Conservation (phyloP, 2,888 invertebrate genomes). For the Drosophila antonietae region DNA sequence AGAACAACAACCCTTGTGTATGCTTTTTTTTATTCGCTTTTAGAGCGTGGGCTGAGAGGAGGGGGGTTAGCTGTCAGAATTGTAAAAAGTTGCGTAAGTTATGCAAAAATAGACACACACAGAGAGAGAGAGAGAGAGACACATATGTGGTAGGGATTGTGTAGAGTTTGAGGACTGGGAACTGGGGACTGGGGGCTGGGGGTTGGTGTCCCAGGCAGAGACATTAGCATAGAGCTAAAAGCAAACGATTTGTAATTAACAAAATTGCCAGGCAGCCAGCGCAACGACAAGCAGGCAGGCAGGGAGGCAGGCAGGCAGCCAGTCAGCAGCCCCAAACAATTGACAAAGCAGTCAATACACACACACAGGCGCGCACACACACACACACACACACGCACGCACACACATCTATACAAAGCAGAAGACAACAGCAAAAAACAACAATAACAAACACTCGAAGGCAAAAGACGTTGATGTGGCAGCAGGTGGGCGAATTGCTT, state of each 20-base stretch:
- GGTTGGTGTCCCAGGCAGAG: conserved; percentile 47
- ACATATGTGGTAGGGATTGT: conserved; percentile 16
- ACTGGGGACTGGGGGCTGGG: not conserved
- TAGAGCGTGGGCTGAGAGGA: conserved; percentile 9
- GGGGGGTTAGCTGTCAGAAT: conserved; percentile 51
- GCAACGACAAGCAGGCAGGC: conserved; percentile 15
- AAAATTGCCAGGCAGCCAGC: conserved; percentile 84
- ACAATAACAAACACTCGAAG: conserved; percentile 67
- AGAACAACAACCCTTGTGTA: conserved; percentile 60
- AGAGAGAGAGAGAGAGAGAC: conserved; percentile 38
- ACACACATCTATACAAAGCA: conserved; percentile 18
- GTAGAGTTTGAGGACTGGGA: not conserved
- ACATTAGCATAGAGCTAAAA: conserved; percentile 71
- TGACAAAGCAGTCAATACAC: conserved; percentile 75
- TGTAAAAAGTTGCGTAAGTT: conserved; percentile 68
- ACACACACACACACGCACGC: conserved; percentile 25
- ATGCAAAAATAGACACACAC: conserved; percentile 64
- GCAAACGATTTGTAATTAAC: conserved; percentile 84
- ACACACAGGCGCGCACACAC: conserved; percentile 28
- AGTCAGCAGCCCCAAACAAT: conserved; percentile 60
- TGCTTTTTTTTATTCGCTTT: conserved; percentile 15
- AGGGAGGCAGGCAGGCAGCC: not conserved
- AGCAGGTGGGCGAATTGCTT: conserved; percentile 64
- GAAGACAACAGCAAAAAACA: conserved; percentile 52
- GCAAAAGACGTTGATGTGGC: conserved; percentile 54